A percentile compares a stretch with the other conserved stretches of the same genome.
Conservation (phyloP, 2,797 vertebrate species). For the Glossophaga mutica region DNA sequence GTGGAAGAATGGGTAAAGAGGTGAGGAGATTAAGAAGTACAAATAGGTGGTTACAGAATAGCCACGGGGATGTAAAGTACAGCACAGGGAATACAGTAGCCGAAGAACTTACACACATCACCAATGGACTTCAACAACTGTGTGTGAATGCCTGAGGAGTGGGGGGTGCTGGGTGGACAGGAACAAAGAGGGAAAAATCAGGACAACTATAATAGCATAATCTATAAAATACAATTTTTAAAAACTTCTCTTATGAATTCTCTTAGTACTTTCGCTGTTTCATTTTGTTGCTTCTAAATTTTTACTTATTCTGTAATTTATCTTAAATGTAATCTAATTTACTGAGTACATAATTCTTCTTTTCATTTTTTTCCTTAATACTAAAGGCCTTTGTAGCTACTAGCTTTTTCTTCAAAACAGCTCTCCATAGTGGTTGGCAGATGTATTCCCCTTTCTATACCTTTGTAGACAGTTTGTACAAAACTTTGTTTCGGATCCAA, state of each 20-base stretch:
- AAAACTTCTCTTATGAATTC: neutral
- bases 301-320: conserved; percentile 2
- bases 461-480: neutral
- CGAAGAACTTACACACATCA: neutral
- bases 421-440: neutral
- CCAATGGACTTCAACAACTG: neutral
- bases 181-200: neutral
- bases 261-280: neutral
- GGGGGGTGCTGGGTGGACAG: neutral
- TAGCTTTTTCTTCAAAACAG: neutral
- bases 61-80: neutral
- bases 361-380: neutral
- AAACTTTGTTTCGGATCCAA: neutral
- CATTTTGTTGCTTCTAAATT: conserved; percentile 3
- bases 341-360: neutral
- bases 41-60: neutral
- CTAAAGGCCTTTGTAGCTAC: neutral
- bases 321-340: neutral
- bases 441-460: neutral
- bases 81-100: neutral
- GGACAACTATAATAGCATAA: neutral
- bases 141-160: neutral
- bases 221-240: neutral
- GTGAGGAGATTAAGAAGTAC: neutral
- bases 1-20: neutral